Conservation (phyloP, 2,797 vertebrate species). For the Parauchenoglanis ngamensis region DNA sequence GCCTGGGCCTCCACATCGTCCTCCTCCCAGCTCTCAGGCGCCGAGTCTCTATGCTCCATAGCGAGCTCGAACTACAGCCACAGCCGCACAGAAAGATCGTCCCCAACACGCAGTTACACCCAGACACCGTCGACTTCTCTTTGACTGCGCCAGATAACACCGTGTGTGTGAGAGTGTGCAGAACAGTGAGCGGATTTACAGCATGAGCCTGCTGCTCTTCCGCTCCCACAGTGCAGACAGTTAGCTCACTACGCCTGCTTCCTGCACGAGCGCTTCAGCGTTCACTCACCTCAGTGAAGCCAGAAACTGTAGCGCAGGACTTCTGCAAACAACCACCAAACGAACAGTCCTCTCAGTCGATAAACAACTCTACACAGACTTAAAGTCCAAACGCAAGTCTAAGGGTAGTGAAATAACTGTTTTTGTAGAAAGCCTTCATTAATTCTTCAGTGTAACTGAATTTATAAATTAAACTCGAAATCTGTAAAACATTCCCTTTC, state of each 20-base stretch:
- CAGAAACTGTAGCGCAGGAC: slow-evolving; percentile 15
- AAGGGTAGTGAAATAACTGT: neutral
- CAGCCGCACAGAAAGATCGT: slow-evolving; percentile 23
- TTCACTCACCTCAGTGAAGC: slow-evolving; percentile 43
- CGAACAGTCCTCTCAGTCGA: neutral
- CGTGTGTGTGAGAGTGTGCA: neutral
- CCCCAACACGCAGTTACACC: neutral
- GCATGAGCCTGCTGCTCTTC: slow-evolving; percentile 19
- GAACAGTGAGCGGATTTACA: neutral
- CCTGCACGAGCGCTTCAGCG: slow-evolving; percentile 20
- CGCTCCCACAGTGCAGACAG: slow-evolving; percentile 9
- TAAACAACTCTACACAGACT: neutral
- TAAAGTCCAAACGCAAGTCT: neutral
- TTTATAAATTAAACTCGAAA: neutral
- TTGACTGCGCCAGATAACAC: neutral
- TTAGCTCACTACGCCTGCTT: slow-evolving; percentile 24
- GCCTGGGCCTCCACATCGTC: slow-evolving; percentile 86
- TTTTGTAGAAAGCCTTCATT: neutral
- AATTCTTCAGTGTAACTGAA: neutral
- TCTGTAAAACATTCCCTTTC: neutral
- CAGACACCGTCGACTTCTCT: neutral
- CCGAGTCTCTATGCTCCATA: slow-evolving; percentile 90
- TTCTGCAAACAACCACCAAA: neutral
- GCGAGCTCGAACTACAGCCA: slow-evolving; percentile 53
- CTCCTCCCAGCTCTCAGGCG: slow-evolving; percentile 98